Evolutionary conservation across 2,888 invertebrate species (phyloP), one percentile per base, ranked within the genome.

Genomic region (Venustoraphidia nigricollis): DNA sequence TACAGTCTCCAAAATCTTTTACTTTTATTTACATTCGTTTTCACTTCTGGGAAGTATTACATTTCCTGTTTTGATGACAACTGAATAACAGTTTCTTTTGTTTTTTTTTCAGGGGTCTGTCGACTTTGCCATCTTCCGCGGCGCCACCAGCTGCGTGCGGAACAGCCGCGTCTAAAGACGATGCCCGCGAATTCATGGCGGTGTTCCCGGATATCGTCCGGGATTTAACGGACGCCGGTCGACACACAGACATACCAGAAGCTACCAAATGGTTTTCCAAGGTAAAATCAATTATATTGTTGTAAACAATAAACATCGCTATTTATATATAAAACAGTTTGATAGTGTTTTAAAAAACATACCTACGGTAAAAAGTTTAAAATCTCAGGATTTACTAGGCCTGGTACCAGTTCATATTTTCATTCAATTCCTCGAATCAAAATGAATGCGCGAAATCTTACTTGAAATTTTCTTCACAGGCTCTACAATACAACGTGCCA

Each of bases 401-500:
- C 17, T 17, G 4, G 17, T 17, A 4, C 17, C 17, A 17, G 4
- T 17, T 17, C 17, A 17, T 17, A 17, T 17, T 17, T 17, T 17
- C 17, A 17, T 17, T 17, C 17, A 17, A 17, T 17, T 17, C 17
- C 2, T 4, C 17, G 17, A 17, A 17, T 17, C 17, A 17, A 17
- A 17, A n/a, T n/a, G n/a, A n/a, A n/a, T n/a, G n/a, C n/a, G n/a
- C n/a, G n/a, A n/a, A n/a, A n/a, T n/a, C n/a, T n/a, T n/a, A n/a
- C n/a, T n/a, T n/a, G n/a, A n/a, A n/a, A 17, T 17, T 17, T 6
- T 39, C 44, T 51, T 69, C 70, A 8, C 63, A 87, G 87, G 76
- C 85, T 17, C 68, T 92, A 53, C 87, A 94, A 65, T 93, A 93
- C 68, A 95, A 93, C 68, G 89, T 94, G 5, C 88, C 91, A 1